These are phyloP conservation scores for Arnoldichthys spilopterus DNA, from an alignment of 2,797 vertebrate genomes.

Conservation along the genomic window DNA sequence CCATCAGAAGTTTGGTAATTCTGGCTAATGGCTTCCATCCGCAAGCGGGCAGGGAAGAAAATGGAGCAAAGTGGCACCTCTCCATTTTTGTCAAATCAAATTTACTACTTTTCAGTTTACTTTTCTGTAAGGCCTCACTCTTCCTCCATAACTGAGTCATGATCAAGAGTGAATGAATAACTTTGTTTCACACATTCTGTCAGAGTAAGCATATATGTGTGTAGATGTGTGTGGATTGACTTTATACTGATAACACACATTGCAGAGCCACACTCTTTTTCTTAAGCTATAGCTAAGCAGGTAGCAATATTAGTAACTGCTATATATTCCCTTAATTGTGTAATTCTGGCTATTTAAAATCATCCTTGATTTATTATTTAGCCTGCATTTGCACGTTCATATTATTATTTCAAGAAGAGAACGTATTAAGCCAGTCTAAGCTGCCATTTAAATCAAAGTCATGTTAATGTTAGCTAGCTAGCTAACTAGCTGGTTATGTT, in stretches of 20 bases:
- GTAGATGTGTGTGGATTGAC: not conserved
- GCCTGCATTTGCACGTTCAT: not conserved
- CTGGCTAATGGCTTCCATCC: conserved; percentile 6
- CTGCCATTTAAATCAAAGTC: no score
- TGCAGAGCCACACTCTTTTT: not conserved
- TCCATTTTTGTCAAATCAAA: not conserved
- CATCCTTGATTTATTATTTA: no score
- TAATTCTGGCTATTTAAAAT: no score
- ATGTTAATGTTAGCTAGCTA: no score
- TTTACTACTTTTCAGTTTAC: not conserved
- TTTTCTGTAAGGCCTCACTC: not conserved
- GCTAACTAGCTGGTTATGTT: no score
- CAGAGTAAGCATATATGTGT: not conserved
- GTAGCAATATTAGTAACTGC: no score
- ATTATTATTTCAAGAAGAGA: not conserved
- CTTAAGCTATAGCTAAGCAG: not conserved
- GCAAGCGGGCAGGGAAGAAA: not conserved
- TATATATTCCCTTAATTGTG: no score
- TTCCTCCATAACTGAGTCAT: not conserved
- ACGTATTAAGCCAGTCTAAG: no score
- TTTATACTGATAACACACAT: not conserved
- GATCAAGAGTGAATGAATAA: conserved; percentile 1
- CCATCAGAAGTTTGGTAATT: conserved; percentile 3
- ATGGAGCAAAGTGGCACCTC: not conserved
- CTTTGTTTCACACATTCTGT: not conserved